These are phyloP conservation scores for Solen grandis DNA, from an alignment of 1,140 invertebrate species.

Conservation along the genomic window DNA sequence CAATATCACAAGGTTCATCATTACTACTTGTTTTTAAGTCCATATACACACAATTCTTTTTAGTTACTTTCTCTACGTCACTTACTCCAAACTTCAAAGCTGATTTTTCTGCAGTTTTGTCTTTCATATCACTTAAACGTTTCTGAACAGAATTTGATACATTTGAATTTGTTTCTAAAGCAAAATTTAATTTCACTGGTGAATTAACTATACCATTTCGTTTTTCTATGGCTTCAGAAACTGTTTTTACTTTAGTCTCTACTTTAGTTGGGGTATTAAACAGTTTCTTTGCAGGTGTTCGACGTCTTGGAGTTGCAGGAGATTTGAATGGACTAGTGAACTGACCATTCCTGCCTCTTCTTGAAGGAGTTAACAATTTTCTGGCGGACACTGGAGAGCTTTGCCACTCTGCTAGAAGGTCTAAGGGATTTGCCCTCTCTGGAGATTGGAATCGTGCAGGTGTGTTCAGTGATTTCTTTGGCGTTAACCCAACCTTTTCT, in stretches of 20 bases:
- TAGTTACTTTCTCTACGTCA: too few species aligned
- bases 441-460: constrained; percentile 14
- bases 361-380: constrained; percentile 2
- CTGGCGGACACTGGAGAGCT: constrained; percentile 13
- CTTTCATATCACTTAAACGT: too few species aligned
- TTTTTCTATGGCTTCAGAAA: neutral
- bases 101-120: too few species aligned
- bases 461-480: constrained; percentile 24
- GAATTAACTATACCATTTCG: too few species aligned
- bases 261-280: constrained; percentile 15
- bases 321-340: neutral
- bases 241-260: neutral
- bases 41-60: too few species aligned
- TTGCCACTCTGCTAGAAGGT: constrained; percentile 27
- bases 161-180: too few species aligned
- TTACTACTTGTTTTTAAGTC: too few species aligned
- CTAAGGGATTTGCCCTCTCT: constrained; percentile 26
- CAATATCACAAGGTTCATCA: too few species aligned
- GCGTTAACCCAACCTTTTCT: constrained; percentile 43
- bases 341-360: neutral
- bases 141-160: too few species aligned
- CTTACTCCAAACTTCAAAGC: too few species aligned
- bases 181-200: too few species aligned
- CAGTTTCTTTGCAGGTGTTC: constrained; percentile 15
- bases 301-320: constrained; percentile 17